Conservation (phyloP, 2,888 invertebrate species). For the Amblyteles armatorius region DNA sequence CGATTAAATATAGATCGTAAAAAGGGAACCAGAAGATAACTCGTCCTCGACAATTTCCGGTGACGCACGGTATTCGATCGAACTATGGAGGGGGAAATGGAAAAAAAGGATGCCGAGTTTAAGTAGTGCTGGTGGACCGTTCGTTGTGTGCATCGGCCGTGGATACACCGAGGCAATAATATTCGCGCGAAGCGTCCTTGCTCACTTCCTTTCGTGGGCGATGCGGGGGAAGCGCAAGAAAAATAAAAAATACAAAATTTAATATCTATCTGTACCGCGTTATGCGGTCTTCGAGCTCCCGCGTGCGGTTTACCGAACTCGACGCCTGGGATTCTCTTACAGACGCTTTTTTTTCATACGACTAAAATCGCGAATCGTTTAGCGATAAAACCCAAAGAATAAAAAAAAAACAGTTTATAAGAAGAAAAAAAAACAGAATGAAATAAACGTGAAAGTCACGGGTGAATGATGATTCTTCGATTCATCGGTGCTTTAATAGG, state of each 20-base stretch:
- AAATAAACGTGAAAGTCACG: slow-evolving; percentile 40
- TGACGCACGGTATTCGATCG: slow-evolving; percentile 54
- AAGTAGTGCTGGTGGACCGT: slow-evolving; percentile 22
- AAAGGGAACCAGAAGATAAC: slow-evolving; percentile 15
- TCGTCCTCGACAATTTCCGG: slow-evolving; percentile 64
- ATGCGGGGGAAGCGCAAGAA: slow-evolving; percentile 15
- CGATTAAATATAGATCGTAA: slow-evolving; percentile 33
- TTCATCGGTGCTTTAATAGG: slow-evolving; percentile 46
- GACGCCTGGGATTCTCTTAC: slow-evolving; percentile 40
- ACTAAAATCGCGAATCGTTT: slow-evolving; percentile 29
- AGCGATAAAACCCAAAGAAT: slow-evolving; percentile 40
- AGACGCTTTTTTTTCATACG: neutral
- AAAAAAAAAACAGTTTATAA: neutral
- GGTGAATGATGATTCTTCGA: slow-evolving; percentile 49
- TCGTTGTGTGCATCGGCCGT: slow-evolving; percentile 42
- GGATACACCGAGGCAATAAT: slow-evolving; percentile 60
- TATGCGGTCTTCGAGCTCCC: slow-evolving; percentile 63
- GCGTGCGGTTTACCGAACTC: slow-evolving; percentile 64
- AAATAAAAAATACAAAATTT: slow-evolving; percentile 35
- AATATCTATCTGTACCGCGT: slow-evolving; percentile 34
- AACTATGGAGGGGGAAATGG: slow-evolving; percentile 44
- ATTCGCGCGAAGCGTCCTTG: slow-evolving; percentile 58
- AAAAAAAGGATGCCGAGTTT: slow-evolving; percentile 27
- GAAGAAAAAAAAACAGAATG: slow-evolving; percentile 11
- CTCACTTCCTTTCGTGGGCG: slow-evolving; percentile 63